Evolutionary conservation across 2,888 invertebrate species (phyloP), one percentile per base, ranked within the genome.

Genomic region (Oligia latruncula): DNA sequence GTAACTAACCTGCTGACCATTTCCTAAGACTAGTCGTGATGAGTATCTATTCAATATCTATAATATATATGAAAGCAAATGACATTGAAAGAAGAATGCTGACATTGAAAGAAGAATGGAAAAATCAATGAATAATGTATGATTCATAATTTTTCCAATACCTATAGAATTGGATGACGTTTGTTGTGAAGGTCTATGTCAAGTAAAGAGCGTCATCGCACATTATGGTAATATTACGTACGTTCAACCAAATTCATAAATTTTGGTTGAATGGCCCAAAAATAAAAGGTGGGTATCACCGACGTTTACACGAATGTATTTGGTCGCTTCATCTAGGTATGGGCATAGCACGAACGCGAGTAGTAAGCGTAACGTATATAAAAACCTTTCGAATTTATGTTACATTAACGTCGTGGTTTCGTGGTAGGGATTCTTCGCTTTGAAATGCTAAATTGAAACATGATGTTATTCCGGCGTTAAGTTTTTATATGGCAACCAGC

Each of bases 141-240:
- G 20, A 43, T 43, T 72, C 46, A 76, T 71, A 71, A 17, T 62
- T 60, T 46, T 72, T 72, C 20, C 62, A 8, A 46, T 64, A 49
- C 9, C n/a, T 17, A 43, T 43, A n/a, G 67, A 67, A 67, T 67
- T 40, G 40, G 66, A 66, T 66, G 23, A 66, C 49, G 29, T n/a
- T 66, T 35, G 23, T 66, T 49, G 23, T 3, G 46, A 6, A 65
- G 46, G 46, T 40, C 13, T 65, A 13, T 66, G 13, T 73, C 46
- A n/a, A 43, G 71, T 1, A 43, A 40, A 17, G 40, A 66, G 9
- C 64, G 4, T 20, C 17, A 29, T 6, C 15, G 29, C 62, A 29
- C 55, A 55, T 55, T 55, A 15, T 49, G 15, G 4, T 15, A 49
- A 49, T 52, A 52, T 52, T 17, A 5, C 52, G 4, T 17, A 17